These are phyloP conservation scores for Athalia circularis DNA, from an alignment of 2,888 invertebrate genomes.

Conservation along the genomic window DNA sequence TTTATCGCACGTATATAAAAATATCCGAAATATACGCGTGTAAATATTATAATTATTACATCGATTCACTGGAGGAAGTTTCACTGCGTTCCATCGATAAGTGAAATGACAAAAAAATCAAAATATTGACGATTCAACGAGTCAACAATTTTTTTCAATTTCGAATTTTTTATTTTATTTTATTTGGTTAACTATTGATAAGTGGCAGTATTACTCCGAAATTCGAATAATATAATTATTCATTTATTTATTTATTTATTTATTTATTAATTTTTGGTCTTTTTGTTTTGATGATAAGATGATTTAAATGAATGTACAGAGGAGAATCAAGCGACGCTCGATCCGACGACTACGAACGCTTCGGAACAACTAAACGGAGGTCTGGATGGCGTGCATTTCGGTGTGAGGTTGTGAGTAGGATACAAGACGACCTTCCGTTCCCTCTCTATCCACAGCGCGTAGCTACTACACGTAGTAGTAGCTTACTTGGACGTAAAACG, in stretches of 20 bases:
- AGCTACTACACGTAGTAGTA: not conserved
- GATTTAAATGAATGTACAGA: not conserved
- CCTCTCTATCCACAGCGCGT: not conserved
- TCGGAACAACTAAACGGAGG: slow-evolving; percentile 48
- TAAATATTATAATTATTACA: no score
- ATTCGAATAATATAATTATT: no score
- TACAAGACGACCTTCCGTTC: slow-evolving; percentile 66
- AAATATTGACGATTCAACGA: no score
- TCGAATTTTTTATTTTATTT: no score
- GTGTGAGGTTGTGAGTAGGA: slow-evolving; percentile 59
- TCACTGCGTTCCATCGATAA: no score
- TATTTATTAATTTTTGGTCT: not conserved
- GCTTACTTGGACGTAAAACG: no score
- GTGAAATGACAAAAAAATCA: no score
- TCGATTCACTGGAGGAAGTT: no score
- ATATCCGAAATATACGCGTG: not conserved
- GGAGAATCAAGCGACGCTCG: slow-evolving; percentile 35
- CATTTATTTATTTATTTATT: slow-evolving; percentile 4
- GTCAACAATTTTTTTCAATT: no score
- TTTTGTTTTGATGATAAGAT: not conserved
- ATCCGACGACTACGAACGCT: slow-evolving; percentile 49
- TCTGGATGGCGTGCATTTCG: slow-evolving; percentile 23
- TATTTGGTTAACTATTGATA: no score
- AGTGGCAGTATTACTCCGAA: no score
- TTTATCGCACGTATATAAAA: not conserved